Percentiles rank a stretch among this genome's conserved stretches.
These are phyloP conservation scores for Macrotis lagotis DNA, from an alignment of 2,113 vertebrate genomes.

Conservation along the genomic window DNA sequence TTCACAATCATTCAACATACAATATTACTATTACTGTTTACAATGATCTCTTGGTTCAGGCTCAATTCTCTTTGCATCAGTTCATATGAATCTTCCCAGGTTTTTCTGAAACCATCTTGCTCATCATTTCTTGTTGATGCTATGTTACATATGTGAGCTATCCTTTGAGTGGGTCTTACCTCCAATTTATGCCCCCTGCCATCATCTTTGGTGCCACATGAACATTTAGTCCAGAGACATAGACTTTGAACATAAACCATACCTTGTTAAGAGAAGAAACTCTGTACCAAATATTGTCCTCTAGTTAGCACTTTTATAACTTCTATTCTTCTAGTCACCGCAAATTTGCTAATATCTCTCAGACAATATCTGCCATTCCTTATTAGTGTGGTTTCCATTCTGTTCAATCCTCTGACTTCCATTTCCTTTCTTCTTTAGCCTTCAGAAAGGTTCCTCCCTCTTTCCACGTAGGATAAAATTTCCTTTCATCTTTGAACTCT, in stretches of 20 bases:
- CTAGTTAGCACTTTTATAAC: neutral
- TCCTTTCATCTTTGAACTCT: neutral
- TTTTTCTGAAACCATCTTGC: neutral
- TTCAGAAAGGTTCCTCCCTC: neutral
- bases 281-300: neutral
- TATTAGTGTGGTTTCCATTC: neutral
- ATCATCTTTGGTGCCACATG: neutral
- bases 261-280: neutral
- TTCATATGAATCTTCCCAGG: neutral
- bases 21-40: neutral
- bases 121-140: neutral
- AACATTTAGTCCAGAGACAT: neutral
- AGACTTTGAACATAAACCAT: neutral
- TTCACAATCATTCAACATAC: neutral
- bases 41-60: neutral
- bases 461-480: neutral
- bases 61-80: neutral
- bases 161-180: neutral
- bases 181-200: neutral
- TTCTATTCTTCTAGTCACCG: neutral
- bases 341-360: neutral
- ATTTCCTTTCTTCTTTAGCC: neutral
- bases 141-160: neutral
- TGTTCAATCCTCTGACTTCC: neutral
- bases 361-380: neutral